Evolutionary conservation across 2,113 vertebrate species (phyloP).

Genomic region (Prolemur simus): DNA sequence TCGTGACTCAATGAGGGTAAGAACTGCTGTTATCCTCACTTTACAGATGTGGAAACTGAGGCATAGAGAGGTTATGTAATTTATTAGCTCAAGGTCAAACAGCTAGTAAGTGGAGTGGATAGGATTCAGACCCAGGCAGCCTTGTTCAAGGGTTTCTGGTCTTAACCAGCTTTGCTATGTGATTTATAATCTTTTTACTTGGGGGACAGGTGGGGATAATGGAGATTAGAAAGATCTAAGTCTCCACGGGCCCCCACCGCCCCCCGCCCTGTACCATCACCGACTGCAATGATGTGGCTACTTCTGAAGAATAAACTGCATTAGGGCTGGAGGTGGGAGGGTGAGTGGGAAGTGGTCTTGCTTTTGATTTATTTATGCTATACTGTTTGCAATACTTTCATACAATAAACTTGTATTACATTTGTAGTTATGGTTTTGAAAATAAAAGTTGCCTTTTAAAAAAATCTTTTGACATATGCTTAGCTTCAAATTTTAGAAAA

Average conservation of each 20-base stretch:
- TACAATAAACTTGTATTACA: not conserved
- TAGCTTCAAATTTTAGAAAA: conserved; percentile 33
- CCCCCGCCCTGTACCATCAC: rapidly evolving
- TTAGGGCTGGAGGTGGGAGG: not conserved
- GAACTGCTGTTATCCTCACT: not conserved
- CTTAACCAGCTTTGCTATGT: not conserved
- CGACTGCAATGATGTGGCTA: not conserved
- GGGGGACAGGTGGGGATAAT: too few species aligned
- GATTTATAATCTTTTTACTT: not conserved
- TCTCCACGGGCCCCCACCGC: not conserved
- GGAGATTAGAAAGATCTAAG: not conserved
- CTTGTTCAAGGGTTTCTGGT: not conserved
- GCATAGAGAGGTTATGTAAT: not conserved
- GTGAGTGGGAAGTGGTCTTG: not conserved
- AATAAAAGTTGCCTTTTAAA: conserved; percentile 48
- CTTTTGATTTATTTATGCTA: not conserved
- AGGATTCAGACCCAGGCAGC: not conserved
- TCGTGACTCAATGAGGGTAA: not conserved
- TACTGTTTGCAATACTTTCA: not conserved
- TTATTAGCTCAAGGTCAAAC: not conserved
- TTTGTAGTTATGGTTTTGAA: conserved; percentile 29
- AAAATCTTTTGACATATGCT: conserved; percentile 20
- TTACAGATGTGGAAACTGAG: not conserved
- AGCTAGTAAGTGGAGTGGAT: not conserved
- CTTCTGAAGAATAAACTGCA: not conserved